Evolutionary conservation across 2,113 vertebrate genomes (phyloP).

Genomic region (Osmerus mordax): DNA sequence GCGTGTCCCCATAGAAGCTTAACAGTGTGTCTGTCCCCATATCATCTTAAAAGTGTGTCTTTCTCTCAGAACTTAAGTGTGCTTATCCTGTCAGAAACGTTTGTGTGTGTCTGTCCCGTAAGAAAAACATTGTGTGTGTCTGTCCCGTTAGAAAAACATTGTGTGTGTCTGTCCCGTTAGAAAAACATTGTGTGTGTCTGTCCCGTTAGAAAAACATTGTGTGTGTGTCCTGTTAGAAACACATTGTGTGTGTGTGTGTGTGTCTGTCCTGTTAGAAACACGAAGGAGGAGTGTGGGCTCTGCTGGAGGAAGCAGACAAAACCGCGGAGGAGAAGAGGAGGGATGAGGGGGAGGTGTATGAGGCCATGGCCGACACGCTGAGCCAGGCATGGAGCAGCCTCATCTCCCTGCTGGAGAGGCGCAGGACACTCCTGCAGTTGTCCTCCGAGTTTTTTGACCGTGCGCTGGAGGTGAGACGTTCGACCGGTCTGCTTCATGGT

Average conservation of each 20-base stretch:
- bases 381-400: slow-evolving; percentile 83
- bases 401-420: slow-evolving; percentile 74
- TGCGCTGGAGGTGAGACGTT: slow-evolving; percentile 76
- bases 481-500: too few species aligned
- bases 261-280: slow-evolving; percentile 70
- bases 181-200: background rate
- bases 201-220: background rate
- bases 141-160: background rate
- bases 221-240: too few species aligned
- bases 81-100: background rate
- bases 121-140: background rate
- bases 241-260: too few species aligned
- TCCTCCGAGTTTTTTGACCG: slow-evolving; percentile 80
- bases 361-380: slow-evolving; percentile 82
- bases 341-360: slow-evolving; percentile 70
- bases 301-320: slow-evolving; percentile 80
- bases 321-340: slow-evolving; percentile 68
- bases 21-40: background rate
- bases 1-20: background rate
- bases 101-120: background rate
- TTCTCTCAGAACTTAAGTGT: background rate
- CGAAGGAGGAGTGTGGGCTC: slow-evolving; percentile 76
- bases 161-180: background rate
- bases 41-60: background rate
- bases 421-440: slow-evolving; percentile 76